These are phyloP conservation scores for Nothocercus julius DNA, from an alignment of 2,113 vertebrate species.

Conservation along the genomic window DNA sequence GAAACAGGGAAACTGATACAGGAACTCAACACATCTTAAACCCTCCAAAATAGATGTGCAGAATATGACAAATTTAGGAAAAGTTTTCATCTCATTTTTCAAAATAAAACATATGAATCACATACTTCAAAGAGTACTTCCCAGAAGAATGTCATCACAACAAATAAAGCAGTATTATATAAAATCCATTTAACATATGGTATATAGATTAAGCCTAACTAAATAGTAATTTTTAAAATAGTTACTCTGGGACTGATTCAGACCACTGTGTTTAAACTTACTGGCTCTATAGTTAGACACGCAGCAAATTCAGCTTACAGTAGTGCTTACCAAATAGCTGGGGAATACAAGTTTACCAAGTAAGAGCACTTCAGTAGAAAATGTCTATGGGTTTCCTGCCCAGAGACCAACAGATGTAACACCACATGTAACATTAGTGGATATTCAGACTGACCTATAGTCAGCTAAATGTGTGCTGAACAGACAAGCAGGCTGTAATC, in stretches of 20 bases:
- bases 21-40: not conserved
- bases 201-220: not conserved
- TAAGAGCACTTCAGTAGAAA: not conserved
- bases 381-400: not conserved
- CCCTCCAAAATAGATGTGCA: not conserved
- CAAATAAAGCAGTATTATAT: not conserved
- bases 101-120: not conserved
- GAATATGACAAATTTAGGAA: not conserved
- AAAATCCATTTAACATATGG: not conserved
- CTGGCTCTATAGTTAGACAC: not conserved
- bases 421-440: not conserved
- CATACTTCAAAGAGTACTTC: not conserved
- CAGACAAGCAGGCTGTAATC: not conserved
- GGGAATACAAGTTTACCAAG: not conserved
- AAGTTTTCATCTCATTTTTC: not conserved
- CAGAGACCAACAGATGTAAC: not conserved
- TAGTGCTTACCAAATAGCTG: not conserved
- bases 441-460: not conserved
- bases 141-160: not conserved
- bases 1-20: not conserved
- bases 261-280: not conserved
- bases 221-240: not conserved
- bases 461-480: not conserved
- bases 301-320: not conserved
- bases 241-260: not conserved